Percentiles rank a stretch among this genome's conserved stretches.
These are phyloP conservation scores for Balanococcus diminutus DNA, from an alignment of 2,888 invertebrate genomes.

Conservation along the genomic window DNA sequence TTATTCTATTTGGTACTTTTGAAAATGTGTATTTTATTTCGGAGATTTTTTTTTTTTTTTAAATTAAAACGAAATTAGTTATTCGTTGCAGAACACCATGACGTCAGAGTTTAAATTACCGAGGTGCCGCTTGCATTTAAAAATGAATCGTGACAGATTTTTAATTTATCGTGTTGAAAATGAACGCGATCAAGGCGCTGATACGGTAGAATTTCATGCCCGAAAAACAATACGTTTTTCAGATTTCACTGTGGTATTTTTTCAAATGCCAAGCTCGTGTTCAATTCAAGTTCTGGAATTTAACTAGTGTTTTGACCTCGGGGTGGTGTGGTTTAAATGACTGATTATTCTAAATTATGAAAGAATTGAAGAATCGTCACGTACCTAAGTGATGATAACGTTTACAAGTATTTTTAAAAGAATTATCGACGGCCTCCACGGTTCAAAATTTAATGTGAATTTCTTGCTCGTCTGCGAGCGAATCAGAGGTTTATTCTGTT, in stretches of 20 bases:
- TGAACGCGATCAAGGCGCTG: not conserved
- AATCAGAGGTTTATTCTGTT: not conserved
- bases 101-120: not conserved
- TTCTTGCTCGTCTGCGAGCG: not conserved
- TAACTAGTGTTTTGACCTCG: not conserved
- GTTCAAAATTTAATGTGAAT: not conserved
- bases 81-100: not conserved
- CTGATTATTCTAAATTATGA: constrained; percentile 1
- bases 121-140: constrained; percentile 5
- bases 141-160: constrained; percentile 16
- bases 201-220: not conserved
- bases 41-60: not conserved
- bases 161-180: not conserved
- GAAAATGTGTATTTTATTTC: not conserved
- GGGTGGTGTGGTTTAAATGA: not conserved
- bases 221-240: not conserved
- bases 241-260: not conserved
- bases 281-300: not conserved
- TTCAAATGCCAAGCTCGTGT: not conserved
- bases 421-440: not conserved
- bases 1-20: constrained; percentile 7
- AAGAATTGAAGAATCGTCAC: not conserved
- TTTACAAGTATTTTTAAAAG: not conserved
- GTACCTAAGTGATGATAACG: not conserved
- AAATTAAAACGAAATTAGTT: not conserved